Evolutionary conservation across 2,888 invertebrate genomes (phyloP).

Genomic region (Tachystola acroxantha): DNA sequence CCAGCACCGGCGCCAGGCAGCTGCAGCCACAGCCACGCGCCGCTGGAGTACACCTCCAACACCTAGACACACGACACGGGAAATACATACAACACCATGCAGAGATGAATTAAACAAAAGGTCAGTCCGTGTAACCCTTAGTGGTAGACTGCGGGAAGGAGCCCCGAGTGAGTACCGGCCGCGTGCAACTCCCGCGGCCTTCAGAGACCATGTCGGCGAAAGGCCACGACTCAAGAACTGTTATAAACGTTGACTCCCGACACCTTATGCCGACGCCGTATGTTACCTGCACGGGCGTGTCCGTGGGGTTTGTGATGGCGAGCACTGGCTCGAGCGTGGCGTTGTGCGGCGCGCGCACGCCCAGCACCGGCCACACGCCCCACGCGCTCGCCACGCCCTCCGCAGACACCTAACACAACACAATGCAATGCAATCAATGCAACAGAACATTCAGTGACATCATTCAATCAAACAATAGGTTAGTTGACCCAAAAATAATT

Average conservation of each 20-base stretch:
- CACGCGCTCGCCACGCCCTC: slow-evolving; percentile 94
- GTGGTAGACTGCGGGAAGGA: too few relatives aligned
- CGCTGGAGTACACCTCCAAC: slow-evolving; percentile 90
- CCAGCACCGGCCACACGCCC: slow-evolving; percentile 92
- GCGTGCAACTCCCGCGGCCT: too few relatives aligned
- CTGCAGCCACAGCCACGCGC: slow-evolving; percentile 94
- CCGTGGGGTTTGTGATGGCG: slow-evolving; percentile 96
- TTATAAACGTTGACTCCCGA: too few relatives aligned
- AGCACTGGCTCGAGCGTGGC: slow-evolving; percentile 93
- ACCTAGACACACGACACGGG: slow-evolving; percentile 64
- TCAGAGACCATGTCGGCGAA: too few relatives aligned
- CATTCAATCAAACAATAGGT: too few relatives aligned
- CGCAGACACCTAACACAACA: slow-evolving; percentile 82
- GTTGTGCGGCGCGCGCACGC: slow-evolving; percentile 94
- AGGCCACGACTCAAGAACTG: too few relatives aligned
- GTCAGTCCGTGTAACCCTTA: too few relatives aligned
- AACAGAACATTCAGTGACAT: too few relatives aligned
- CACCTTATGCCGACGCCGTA: neutral
- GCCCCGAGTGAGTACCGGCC: too few relatives aligned
- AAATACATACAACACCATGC: neutral
- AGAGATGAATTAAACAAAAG: too few relatives aligned
- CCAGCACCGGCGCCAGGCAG: slow-evolving; percentile 84
- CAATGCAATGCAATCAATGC: neutral
- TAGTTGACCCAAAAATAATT: too few relatives aligned
- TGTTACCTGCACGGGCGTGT: slow-evolving; percentile 88